phyloP scores from a whole-genome alignment of 2,797 vertebrate genomes.

The Cossypha caffra region DNA sequence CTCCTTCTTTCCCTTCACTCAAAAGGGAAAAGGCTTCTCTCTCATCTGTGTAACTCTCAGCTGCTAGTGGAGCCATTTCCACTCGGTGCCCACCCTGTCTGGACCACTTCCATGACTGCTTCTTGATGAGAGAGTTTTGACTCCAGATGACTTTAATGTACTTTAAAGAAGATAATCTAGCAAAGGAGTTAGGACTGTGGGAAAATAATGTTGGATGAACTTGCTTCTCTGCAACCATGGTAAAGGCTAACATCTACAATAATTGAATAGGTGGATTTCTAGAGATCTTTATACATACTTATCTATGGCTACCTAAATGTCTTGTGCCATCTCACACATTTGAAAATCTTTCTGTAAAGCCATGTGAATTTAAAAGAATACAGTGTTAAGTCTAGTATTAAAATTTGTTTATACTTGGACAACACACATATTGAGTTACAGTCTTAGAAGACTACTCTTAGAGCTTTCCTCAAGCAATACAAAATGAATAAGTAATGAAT shows the following conservation, averaged over 20 bases:
- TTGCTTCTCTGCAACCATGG: background rate
- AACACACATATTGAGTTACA: background rate
- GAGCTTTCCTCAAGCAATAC: background rate
- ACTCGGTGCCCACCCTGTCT: background rate
- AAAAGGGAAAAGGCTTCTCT: background rate
- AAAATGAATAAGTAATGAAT: background rate
- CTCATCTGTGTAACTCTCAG: background rate
- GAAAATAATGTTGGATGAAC: background rate
- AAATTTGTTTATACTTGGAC: background rate
- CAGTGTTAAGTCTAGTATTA: background rate
- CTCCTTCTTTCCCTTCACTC: background rate
- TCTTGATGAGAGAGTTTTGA: background rate
- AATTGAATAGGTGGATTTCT: background rate
- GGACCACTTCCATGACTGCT: background rate
- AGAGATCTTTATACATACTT: background rate
- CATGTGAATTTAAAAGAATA: background rate
- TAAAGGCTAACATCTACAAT: background rate
- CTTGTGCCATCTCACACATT: background rate
- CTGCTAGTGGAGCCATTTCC: background rate
- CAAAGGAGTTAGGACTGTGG: background rate
- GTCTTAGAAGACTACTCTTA: background rate
- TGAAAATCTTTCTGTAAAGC: background rate
- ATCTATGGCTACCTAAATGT: background rate
- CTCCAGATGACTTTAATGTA: background rate
- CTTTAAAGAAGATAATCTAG: background rate